Evolutionary conservation across 1,140 invertebrate species (phyloP).

Genomic region (Calycopis cecrops): DNA sequence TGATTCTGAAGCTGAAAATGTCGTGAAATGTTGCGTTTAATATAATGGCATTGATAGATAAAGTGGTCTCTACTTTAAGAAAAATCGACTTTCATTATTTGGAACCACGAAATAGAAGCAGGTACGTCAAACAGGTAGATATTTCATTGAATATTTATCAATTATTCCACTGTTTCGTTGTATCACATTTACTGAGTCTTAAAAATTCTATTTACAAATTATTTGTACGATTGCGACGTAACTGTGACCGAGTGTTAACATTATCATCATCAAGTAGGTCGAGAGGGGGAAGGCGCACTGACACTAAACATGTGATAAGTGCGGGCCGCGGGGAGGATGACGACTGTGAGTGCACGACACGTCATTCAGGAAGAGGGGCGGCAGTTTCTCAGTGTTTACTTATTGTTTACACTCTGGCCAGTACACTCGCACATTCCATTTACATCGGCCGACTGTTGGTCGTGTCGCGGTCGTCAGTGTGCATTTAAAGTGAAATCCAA

Average conservation of each 20-base stretch:
- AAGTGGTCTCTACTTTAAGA: slow-evolving; percentile 64
- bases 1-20: slow-evolving; percentile 32
- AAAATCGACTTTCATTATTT: slow-evolving; percentile 58
- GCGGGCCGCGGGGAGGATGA: slow-evolving; percentile 43
- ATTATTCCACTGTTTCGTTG: neutral
- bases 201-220: neutral
- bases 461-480: slow-evolving; percentile 39
- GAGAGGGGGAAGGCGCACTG: slow-evolving; percentile 25
- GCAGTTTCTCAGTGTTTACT: slow-evolving; percentile 52
- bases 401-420: slow-evolving; percentile 50
- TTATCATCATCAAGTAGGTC: slow-evolving; percentile 3
- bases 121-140: slow-evolving; percentile 46
- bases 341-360: slow-evolving; percentile 45
- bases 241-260: slow-evolving; percentile 9
- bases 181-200: neutral
- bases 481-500: slow-evolving; percentile 62
- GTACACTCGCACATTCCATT: slow-evolving; percentile 62
- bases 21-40: slow-evolving; percentile 46
- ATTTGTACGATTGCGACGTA: neutral
- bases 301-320: slow-evolving; percentile 53
- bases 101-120: slow-evolving; percentile 54
- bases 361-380: slow-evolving; percentile 51
- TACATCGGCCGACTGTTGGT: slow-evolving; percentile 36
- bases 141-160: neutral
- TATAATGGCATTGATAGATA: slow-evolving; percentile 67